Conservation (phyloP, 1,140 invertebrate species). For the Sarcophaga bullata region DNA sequence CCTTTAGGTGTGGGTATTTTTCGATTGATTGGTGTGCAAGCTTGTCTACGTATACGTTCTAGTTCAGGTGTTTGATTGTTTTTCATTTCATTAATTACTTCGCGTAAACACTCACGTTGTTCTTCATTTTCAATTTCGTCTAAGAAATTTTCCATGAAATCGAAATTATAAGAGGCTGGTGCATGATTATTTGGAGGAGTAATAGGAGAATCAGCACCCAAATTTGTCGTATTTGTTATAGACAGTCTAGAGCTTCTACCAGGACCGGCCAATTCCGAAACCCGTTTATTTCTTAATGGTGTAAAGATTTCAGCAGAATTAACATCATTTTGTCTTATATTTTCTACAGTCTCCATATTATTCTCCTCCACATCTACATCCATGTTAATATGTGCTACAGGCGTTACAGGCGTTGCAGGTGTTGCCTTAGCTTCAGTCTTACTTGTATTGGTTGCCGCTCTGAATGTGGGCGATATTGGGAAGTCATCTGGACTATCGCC, state of each 20-base stretch:
- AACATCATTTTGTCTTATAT: neutral
- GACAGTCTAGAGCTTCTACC: slow-evolving; percentile 42
- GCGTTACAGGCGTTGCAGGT: slow-evolving; percentile 7
- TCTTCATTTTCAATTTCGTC: slow-evolving; percentile 53
- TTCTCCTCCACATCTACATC: slow-evolving; percentile 29
- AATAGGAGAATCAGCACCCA: slow-evolving; percentile 51
- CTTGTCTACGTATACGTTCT: slow-evolving; percentile 58
- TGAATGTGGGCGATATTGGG: slow-evolving; percentile 52
- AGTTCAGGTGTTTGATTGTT: slow-evolving; percentile 61
- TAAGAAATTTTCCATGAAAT: slow-evolving; percentile 56
- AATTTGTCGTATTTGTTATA: neutral
- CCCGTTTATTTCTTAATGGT: slow-evolving; percentile 56
- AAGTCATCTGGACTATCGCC: slow-evolving; percentile 67
- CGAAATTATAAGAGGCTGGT: slow-evolving; percentile 51
- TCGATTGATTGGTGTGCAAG: slow-evolving; percentile 56
- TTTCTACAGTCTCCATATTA: slow-evolving; percentile 22
- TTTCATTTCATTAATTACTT: slow-evolving; percentile 60
- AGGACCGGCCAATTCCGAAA: slow-evolving; percentile 54
- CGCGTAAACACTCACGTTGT: slow-evolving; percentile 55
- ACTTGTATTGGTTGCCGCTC: slow-evolving; percentile 45
- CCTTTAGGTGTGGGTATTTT: slow-evolving; percentile 50
- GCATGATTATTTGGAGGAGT: slow-evolving; percentile 51
- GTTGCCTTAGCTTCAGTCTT: slow-evolving; percentile 8
- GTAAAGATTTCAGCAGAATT: slow-evolving; percentile 50
- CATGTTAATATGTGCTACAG: slow-evolving; percentile 4